Evolutionary conservation across 2,888 invertebrate genomes (phyloP), one percentile per base, ranked within the genome.

Genomic region (Trisateles emortualis): DNA sequence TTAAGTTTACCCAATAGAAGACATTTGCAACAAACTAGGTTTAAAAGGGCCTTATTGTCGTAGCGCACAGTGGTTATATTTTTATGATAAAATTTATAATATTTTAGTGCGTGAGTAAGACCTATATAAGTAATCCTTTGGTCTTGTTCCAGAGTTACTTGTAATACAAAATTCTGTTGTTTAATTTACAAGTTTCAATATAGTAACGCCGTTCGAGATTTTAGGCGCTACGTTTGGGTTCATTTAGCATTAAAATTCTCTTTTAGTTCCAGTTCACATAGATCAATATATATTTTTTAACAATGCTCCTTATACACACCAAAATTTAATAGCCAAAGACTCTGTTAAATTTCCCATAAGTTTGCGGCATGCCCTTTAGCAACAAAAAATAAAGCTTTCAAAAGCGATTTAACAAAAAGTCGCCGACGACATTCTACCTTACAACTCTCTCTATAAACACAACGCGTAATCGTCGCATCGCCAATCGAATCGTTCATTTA

Each of bases 401-500:
- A 80, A 79, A 79, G 63, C 73, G 72, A 75, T 79, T 77, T 69
- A 74, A 74, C 64, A 76, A 75, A 90, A 88, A 90, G 74, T 75
- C 72, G 60, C 76, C 79, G 72, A 79, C 86, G 88, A 87, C 90
- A 90, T 90, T 90, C 88, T 84, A 86, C 74, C 72, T 83, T 83
- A 84, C 84, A 86, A 87, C 88, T 90, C 88, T 88, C 88, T 88
- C 86, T 87, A 84, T 84, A 88, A 83, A 83, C 83, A 81, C 78
- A 81, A 76, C 72, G 75, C 84, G 87, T 84, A 88, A 88, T 86
- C 84, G 85, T 78, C 75, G 86, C 84, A 87, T 87, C 85, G 86
- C 76, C 85, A 86, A 89, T 89, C 88, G 88, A 88, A 87, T 86
- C 83, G 83, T 83, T 79, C 86, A 85, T 86, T 90, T 88, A 90